Base-by-base conservation (phyloP, 1,140 invertebrate species). In the Andrena cerasifolii region DNA sequence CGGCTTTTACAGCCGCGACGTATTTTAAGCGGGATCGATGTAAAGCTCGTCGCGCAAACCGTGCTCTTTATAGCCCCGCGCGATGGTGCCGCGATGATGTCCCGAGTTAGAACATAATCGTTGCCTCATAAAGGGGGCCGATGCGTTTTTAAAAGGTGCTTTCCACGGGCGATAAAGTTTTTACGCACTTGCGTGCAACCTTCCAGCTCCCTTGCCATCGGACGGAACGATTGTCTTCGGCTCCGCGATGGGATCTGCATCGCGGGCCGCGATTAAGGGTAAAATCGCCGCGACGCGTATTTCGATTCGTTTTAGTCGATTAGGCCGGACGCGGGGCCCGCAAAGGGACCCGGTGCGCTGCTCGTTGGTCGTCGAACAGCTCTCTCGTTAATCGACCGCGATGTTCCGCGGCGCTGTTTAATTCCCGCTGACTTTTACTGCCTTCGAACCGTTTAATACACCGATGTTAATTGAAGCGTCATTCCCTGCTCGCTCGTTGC, bases 141-240 rank as follows among this genome's bases (percentile, higher is more conserved):
- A 91, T 92, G 89, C 88, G 87, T 89, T 91, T 91, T 91, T 92
- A 91, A 92, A 91, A 89, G 90, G 90, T 91, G 89, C 89, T 91
- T 90, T 82, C 82, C 62, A 83, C 87, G 79, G 82, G 90, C 88
- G 88, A 90, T 91, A 91, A 91, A 91, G 66, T 70, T 77, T 77
- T 77, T 77, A 77, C 75, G 56, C 75, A 77, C 56, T 77, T 77
- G 56, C 75, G 75, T 77, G 65, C 24, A 58, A 67, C 63, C 40
- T 67, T 56, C 73, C 51, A 10, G 12, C 28, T 33, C 54, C 14
- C 10, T 67, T 24, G n/a, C n/a, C n/a, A n/a, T n/a, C 12, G 33
- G 49, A 33, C 3, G 36, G 45, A 14, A 28, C 51, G 51, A 36
- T 67, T 28, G 62, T 74, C 72, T 66, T 66, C 18, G 47, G 36